Conservation (phyloP, 2,888 invertebrate species). For the Drosophila birchii region DNA sequence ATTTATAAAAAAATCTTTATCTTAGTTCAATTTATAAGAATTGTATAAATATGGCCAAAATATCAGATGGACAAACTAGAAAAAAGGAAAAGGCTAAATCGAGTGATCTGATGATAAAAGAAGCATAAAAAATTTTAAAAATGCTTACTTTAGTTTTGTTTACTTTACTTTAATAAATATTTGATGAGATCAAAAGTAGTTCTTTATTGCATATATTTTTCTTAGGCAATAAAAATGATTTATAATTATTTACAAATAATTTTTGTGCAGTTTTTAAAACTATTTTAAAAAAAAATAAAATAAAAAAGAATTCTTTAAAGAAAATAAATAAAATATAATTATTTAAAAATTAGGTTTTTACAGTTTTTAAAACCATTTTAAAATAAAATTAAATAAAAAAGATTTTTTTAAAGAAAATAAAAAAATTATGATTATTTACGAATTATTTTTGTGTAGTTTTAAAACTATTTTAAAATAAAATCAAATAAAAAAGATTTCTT, state of each 20-base stretch:
- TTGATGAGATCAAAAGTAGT: neutral
- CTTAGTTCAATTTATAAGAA: neutral
- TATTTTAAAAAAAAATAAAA: neutral
- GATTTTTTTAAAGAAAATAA: neutral
- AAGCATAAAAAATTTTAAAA: neutral
- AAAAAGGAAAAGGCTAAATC: neutral
- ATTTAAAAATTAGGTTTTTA: neutral
- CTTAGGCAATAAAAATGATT: neutral
- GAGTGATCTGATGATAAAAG: neutral
- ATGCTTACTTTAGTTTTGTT: neutral
- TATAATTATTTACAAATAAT: neutral
- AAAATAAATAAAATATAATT: neutral
- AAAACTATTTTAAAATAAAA: neutral
- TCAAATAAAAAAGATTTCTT: neutral
- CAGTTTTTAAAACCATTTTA: neutral
- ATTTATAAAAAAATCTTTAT: neutral
- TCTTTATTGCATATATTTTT: accelerated
- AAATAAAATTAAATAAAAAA: neutral
- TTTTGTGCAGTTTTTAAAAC: neutral
- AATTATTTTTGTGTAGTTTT: neutral
- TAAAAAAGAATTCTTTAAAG: too few relatives aligned
- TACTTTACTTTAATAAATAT: neutral
- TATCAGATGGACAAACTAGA: neutral
- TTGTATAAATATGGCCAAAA: neutral
- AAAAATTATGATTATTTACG: neutral